Evolutionary conservation across 2,113 vertebrate genomes (phyloP).

Genomic region (Menidia beryllina): DNA sequence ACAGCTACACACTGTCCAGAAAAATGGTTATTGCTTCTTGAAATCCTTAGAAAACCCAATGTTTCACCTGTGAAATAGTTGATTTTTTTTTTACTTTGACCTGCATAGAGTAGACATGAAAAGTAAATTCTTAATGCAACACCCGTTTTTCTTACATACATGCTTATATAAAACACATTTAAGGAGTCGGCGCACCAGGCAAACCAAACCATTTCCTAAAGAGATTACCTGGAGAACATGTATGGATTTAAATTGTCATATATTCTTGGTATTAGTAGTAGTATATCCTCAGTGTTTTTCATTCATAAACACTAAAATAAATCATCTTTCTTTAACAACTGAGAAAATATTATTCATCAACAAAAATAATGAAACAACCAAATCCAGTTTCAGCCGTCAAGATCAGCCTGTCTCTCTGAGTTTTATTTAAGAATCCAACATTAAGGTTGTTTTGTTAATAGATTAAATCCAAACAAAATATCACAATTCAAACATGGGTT

Average conservation of each 20-base stretch:
- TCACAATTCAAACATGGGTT: neutral
- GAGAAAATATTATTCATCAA: neutral
- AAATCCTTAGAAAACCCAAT: constrained; percentile 17
- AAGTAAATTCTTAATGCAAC: no score
- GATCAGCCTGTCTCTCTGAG: no score
- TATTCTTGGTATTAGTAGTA: no score
- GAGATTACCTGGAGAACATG: no score
- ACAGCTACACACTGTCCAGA: neutral
- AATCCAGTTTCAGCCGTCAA: no score
- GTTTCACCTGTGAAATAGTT: constrained; percentile 18
- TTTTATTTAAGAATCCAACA: no score
- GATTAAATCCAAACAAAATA: neutral
- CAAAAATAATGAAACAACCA: neutral
- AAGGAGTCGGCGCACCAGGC: neutral
- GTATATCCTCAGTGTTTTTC: no score
- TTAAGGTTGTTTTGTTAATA: neutral
- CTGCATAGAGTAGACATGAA: no score
- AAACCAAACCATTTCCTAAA: no score
- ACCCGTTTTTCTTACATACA: no score
- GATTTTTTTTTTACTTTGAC: no score
- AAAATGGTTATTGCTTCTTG: neutral
- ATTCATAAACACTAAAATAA: neutral
- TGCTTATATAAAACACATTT: neutral
- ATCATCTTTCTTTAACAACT: neutral
- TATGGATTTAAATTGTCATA: no score